Conservation (phyloP, 2,888 invertebrate genomes). For the Microctonus aethiopoides region DNA sequence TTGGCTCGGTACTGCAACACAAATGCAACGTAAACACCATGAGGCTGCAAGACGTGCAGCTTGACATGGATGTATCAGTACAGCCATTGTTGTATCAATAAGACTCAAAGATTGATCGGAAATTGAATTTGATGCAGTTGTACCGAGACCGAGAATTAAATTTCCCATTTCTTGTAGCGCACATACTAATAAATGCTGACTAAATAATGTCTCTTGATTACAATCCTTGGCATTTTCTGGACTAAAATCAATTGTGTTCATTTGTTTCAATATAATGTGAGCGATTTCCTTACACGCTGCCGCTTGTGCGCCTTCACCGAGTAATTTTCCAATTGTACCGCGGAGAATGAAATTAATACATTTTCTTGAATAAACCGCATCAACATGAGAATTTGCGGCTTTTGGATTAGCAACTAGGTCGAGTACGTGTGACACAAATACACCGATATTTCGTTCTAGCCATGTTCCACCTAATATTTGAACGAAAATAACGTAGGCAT, state of each 20-base stretch:
- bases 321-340: constrained; percentile 90
- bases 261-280: constrained; percentile 90
- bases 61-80: constrained; percentile 93
- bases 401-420: constrained; percentile 96
- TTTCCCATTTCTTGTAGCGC: constrained; percentile 94
- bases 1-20: constrained; percentile 94
- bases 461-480: constrained; percentile 93
- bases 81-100: constrained; percentile 82
- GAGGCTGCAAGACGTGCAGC: constrained; percentile 94
- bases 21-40: constrained; percentile 92
- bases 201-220: constrained; percentile 89
- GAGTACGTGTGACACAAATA: constrained; percentile 88
- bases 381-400: constrained; percentile 95
- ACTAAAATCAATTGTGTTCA: constrained; percentile 94
- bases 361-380: constrained; percentile 96
- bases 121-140: constrained; percentile 90
- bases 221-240: constrained; percentile 92
- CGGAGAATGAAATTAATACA: constrained; percentile 96
- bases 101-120: constrained; percentile 88
- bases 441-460: constrained; percentile 91
- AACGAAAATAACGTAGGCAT: constrained; percentile 96
- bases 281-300: constrained; percentile 95
- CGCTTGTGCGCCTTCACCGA: constrained; percentile 97
- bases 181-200: constrained; percentile 91
- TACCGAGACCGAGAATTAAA: constrained; percentile 90